Evolutionary conservation across 2,113 vertebrate genomes (phyloP), one percentile per base, ranked within the genome.

Genomic region (Gracilinanus agilis): DNA sequence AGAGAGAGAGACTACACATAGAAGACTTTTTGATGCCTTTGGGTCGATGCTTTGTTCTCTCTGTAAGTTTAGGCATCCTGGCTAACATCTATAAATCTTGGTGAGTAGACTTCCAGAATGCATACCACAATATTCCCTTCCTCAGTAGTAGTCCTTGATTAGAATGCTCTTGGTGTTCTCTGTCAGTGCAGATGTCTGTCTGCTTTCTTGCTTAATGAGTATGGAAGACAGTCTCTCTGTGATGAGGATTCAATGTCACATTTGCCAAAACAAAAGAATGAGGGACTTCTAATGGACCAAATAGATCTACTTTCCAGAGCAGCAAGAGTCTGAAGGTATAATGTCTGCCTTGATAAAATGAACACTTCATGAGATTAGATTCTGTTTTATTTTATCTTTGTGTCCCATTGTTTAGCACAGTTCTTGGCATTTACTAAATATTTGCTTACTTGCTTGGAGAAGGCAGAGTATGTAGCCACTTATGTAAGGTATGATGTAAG

Each of bases 121-220:
- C 55, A 96, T 90, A 1, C 90, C 55, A 3, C 90, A 2, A 40
- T 91, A 0, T 94, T 97, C 94, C 23, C 49, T 13, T 53, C 88
- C 55, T 75, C 29, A 93, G 93, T 92, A 94, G 96, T 94, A 55
- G 19, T 24, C 91, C 91, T 92, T 93, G 93, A 96, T 98, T 97
- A 93, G 44, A 96, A 97, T 97, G 95, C 96, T 34, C 0, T 56
- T 96, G 91, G 3, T 94, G 94, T 97, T 97, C 93, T 90, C 4
- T 0, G 90, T 94, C 93, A 56, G 54, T 98, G 95, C 98, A 98
- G 97, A 96, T 98, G 94, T 96, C 96, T 96, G 90, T 95, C 44
- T 91, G 75, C 95, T 96, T 91, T 49, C 34, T 75, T 96, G 92
- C 91, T 97, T 97, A 97, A 95, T 25, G 44, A 92, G 3, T 1